Conservation (phyloP, 2,113 vertebrate species). For the Odobenus rosmarus region DNA sequence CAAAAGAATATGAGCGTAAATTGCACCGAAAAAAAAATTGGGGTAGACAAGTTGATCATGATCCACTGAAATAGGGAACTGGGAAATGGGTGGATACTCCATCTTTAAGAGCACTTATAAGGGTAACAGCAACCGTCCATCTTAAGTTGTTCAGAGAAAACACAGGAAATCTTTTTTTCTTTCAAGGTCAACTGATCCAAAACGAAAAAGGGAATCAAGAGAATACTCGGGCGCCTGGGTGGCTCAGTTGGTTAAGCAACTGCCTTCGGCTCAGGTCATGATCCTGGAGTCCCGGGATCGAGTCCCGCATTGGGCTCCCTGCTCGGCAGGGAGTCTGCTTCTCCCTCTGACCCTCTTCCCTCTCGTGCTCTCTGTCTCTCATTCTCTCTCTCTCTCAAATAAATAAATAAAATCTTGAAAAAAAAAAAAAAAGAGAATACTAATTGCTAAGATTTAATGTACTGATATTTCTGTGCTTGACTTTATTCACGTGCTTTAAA, state of each 20-base stretch:
- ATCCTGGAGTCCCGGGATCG: too few species aligned
- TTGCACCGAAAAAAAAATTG: background rate
- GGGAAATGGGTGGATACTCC: background rate
- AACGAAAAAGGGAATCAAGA: background rate
- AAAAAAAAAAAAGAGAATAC: background rate
- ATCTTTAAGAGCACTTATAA: rapidly evolving
- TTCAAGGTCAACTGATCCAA: background rate
- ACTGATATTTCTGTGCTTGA: background rate
- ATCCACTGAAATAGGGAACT: background rate
- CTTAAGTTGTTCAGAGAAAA: background rate
- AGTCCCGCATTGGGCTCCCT: too few species aligned
- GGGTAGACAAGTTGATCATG: background rate
- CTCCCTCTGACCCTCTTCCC: too few species aligned
- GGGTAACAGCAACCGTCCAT: background rate
- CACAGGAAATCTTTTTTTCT: background rate
- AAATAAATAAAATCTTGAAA: too few species aligned
- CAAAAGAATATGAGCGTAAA: background rate
- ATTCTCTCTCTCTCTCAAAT: too few species aligned
- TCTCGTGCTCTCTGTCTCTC: too few species aligned
- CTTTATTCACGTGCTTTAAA: background rate
- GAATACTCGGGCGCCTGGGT: too few species aligned
- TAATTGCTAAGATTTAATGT: background rate
- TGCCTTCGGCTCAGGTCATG: too few species aligned
- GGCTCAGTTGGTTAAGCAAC: too few species aligned
- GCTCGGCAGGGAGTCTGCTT: too few species aligned